Percentiles rank a stretch among this genome's conserved stretches.
Conservation (phyloP, 2,113 vertebrate species). For the Notechis scutatus region DNA sequence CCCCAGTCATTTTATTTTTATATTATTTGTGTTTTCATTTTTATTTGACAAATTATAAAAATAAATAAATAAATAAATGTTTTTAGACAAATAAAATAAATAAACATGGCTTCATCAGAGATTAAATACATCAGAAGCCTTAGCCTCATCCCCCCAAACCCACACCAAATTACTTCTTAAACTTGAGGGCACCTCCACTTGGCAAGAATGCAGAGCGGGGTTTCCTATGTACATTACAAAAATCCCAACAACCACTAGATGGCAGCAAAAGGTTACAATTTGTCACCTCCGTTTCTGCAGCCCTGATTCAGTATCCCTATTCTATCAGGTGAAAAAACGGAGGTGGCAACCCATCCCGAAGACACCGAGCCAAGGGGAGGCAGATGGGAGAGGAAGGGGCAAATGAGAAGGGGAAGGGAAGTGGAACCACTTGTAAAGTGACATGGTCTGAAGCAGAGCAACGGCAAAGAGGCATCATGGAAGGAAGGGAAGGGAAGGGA, state of each 20-base stretch:
- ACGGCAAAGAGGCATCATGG: fast-evolving
- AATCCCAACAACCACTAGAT: neutral
- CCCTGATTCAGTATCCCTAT: neutral
- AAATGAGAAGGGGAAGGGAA: neutral
- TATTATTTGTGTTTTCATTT: too few relatives aligned
- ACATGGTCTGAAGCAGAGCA: neutral
- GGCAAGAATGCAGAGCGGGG: too few relatives aligned
- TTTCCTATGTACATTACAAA: neutral
- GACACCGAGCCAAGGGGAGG: neutral
- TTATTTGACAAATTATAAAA: too few relatives aligned
- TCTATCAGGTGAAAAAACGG: neutral
- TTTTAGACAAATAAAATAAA: too few relatives aligned
- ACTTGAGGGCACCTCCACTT: neutral
- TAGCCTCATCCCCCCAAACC: too few relatives aligned
- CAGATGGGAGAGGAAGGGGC: neutral
- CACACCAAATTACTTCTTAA: neutral
- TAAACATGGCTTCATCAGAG: too few relatives aligned
- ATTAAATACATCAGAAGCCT: too few relatives aligned
- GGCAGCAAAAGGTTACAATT: neutral
- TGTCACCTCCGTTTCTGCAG: neutral
- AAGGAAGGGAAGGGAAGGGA: too few relatives aligned
- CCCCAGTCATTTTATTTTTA: too few relatives aligned
- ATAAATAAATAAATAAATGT: too few relatives aligned
- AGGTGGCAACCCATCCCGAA: neutral
- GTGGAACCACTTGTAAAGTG: neutral